phyloP scores from a whole-genome alignment of 2,797 vertebrate species.

The Serranus cabrilla region DNA sequence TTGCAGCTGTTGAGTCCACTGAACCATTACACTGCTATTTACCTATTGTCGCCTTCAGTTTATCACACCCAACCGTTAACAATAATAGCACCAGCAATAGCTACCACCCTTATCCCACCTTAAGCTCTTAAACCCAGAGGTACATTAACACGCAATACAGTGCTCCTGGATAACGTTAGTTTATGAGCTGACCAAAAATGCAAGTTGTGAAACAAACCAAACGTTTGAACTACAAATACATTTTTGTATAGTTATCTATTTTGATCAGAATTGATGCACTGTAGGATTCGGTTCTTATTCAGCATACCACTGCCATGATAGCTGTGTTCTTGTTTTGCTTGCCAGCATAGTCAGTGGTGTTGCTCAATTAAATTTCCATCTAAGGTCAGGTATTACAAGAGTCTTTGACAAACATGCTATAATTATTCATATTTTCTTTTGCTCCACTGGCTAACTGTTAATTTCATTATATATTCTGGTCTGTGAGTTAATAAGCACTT shows the following conservation, averaged over 20 bases:
- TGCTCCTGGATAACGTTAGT: background rate
- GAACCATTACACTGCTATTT: background rate
- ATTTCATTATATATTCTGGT: background rate
- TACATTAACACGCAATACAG: background rate
- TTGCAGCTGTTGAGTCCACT: constrained; percentile 31
- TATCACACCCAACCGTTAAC: background rate
- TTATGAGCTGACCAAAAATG: background rate
- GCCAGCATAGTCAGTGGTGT: background rate
- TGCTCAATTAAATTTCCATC: background rate
- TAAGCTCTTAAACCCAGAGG: constrained; percentile 8
- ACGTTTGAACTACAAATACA: background rate
- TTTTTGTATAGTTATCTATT: background rate
- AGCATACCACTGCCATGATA: background rate
- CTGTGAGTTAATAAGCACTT: constrained; percentile 5
- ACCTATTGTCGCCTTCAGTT: background rate
- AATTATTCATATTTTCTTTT: background rate
- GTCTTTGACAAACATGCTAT: background rate
- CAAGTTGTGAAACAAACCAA: background rate
- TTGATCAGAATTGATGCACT: too few relatives aligned
- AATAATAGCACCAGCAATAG: background rate
- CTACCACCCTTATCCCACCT: background rate
- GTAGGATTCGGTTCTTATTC: background rate
- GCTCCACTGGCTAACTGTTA: background rate
- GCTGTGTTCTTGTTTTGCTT: background rate
- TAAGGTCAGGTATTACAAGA: background rate